These are phyloP conservation scores for Entomyzon cyanotis DNA, from an alignment of 2,113 vertebrate species.

Conservation along the genomic window DNA sequence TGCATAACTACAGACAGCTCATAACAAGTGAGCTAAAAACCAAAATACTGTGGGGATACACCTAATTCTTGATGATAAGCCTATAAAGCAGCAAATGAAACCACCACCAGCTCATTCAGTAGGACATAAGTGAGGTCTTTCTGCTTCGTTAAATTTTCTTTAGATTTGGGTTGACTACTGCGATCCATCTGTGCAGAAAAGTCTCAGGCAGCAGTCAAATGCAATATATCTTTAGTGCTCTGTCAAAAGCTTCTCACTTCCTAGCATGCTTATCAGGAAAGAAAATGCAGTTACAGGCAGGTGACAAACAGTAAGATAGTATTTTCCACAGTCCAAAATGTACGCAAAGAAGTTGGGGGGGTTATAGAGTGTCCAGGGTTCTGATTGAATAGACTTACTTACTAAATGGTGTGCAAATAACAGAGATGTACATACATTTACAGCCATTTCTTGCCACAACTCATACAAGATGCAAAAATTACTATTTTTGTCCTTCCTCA, in stretches of 20 bases:
- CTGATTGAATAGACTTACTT: not conserved
- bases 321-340: not conserved
- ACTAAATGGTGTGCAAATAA: not conserved
- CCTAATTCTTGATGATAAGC: not conserved
- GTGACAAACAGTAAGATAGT: not conserved
- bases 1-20: not conserved
- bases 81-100: not conserved
- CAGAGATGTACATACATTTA: not conserved
- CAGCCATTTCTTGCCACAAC: not conserved
- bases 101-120: not conserved
- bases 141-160: conserved; percentile 29
- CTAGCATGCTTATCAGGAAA: not conserved
- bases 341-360: not conserved
- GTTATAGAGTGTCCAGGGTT: not conserved
- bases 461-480: not conserved
- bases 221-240: not conserved
- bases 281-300: not conserved
- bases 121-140: conserved; percentile 24
- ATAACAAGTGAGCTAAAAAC: not conserved
- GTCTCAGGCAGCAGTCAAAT: conserved; percentile 36
- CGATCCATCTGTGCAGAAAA: conserved; percentile 24
- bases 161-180: conserved; percentile 14
- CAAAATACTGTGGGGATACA: not conserved
- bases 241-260: conserved; percentile 24
- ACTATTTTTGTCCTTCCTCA: not conserved